Evolutionary conservation across 2,888 invertebrate genomes (phyloP), one percentile per base, ranked within the genome.

Genomic region (Agonopterix alstromeriana): DNA sequence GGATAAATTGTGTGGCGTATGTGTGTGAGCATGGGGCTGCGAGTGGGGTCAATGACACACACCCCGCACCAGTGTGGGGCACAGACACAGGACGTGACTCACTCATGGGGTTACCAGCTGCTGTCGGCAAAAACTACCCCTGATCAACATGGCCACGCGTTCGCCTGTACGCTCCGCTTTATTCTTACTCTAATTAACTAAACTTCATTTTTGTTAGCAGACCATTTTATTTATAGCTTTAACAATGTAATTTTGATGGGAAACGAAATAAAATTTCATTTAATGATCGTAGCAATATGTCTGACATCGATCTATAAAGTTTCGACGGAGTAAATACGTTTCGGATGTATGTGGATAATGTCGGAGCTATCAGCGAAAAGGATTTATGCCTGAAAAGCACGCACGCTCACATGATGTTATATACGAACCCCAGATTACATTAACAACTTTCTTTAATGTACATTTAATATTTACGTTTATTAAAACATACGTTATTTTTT

Each of bases 101-200:
- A 85, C 80, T 77, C 70, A 69, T 77, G 81, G 86, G 84, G 85
- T 77, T 76, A 81, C 83, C 87, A 88, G 87, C 87, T 88, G 87
- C 82, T 82, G 73, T 70, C 68, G 71, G 72, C 77, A 83, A 84
- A 86, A 85, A 86, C 85, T 80, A 84, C 85, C 87, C 87, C 75
- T 11, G 38, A 38, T 9, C 58, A 61, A 58, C 58, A 59, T 63
- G 62, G 58, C 60, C 57, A 57, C 57, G 55, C 66, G 73, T 70
- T 72, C 70, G 73, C 67, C 10, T 11, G 12, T 68, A 59, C 59
- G 56, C 55, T 55, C 47, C 57, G 61, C 59, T 63, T 64, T 62
- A 63, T 63, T 65, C 60, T 63, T 63, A 64, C 59, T 58, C 61
- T 60, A 65, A 68, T 69, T 71, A 67, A 61, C 61, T 58, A 58